Evolutionary conservation across 2,113 vertebrate species (phyloP).

Genomic region (Carassius gibelio): DNA sequence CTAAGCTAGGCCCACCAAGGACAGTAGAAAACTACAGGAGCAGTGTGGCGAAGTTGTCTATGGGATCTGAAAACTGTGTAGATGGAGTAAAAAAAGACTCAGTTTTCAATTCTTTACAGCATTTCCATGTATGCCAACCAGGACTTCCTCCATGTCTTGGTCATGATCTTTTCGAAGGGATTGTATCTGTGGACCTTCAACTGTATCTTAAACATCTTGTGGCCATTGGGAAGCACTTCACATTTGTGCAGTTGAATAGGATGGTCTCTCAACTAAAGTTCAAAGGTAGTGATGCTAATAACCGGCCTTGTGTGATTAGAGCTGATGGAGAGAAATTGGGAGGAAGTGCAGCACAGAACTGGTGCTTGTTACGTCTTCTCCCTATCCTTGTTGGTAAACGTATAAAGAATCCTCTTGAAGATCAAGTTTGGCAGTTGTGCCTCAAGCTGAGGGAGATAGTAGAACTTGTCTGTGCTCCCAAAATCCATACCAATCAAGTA

Average conservation of each 20-base stretch:
- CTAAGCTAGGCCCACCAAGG: neutral
- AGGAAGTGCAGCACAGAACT: constrained; percentile 44
- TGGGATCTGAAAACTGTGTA: too few relatives aligned
- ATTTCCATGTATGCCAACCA: neutral
- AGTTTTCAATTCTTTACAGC: neutral
- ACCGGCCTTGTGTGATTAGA: neutral
- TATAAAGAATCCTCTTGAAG: constrained; percentile 14
- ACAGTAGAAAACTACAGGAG: neutral
- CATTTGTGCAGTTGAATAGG: constrained; percentile 15
- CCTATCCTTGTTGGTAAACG: constrained; percentile 26
- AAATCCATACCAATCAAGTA: constrained; percentile 24
- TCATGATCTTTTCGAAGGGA: neutral
- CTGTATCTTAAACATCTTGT: neutral
- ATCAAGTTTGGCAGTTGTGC: constrained; percentile 15
- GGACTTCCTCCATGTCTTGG: neutral
- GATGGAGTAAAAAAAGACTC: neutral
- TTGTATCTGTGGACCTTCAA: too few relatives aligned
- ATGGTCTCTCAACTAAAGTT: constrained; percentile 4
- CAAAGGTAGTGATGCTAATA: constrained; percentile 10
- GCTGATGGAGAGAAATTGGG: neutral
- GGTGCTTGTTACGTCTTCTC: constrained; percentile 20
- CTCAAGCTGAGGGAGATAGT: constrained; percentile 31
- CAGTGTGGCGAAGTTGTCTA: too few relatives aligned
- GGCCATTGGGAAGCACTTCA: neutral
- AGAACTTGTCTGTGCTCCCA: constrained; percentile 24